Percentiles rank a stretch among this genome's conserved stretches.
These are phyloP conservation scores for Clusia tigrina DNA, from an alignment of 2,888 invertebrate species.

Conservation along the genomic window DNA sequence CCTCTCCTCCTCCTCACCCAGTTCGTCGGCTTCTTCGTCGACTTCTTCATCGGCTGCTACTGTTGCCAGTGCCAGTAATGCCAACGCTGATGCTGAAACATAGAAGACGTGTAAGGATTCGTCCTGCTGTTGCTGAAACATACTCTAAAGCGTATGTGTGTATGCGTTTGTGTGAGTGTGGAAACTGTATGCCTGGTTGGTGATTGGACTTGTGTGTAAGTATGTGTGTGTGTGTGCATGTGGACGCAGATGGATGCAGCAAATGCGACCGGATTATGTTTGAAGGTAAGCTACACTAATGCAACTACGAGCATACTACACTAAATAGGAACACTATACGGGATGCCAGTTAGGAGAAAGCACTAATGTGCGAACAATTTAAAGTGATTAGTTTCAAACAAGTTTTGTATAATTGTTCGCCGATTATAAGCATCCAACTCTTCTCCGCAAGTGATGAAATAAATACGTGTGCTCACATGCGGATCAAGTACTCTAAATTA, in stretches of 20 bases:
- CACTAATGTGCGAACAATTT: too few species aligned
- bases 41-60: neutral
- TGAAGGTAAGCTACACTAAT: constrained; percentile 57
- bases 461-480: too few species aligned
- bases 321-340: too few species aligned
- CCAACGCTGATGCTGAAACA: constrained; percentile 45
- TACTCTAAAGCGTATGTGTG: constrained; percentile 46
- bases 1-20: neutral
- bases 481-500: too few species aligned
- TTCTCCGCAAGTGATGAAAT: too few species aligned
- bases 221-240: constrained; percentile 32
- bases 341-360: too few species aligned
- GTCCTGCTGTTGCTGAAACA: constrained; percentile 55
- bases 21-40: neutral
- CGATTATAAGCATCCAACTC: too few species aligned
- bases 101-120: constrained; percentile 54
- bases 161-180: constrained; percentile 20
- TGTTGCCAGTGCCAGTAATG: constrained; percentile 25
- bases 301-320: constrained; percentile 30
- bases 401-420: too few species aligned
- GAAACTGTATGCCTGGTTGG: too few species aligned
- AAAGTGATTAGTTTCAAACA: too few species aligned
- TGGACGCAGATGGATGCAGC: constrained; percentile 29
- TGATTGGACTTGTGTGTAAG: constrained; percentile 21
- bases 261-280: constrained; percentile 41